A percentile compares a stretch with the other conserved stretches of the same genome.
These are phyloP conservation scores for Oasisia sp. DNA, from an alignment of 2,888 invertebrate genomes.

Conservation along the genomic window DNA sequence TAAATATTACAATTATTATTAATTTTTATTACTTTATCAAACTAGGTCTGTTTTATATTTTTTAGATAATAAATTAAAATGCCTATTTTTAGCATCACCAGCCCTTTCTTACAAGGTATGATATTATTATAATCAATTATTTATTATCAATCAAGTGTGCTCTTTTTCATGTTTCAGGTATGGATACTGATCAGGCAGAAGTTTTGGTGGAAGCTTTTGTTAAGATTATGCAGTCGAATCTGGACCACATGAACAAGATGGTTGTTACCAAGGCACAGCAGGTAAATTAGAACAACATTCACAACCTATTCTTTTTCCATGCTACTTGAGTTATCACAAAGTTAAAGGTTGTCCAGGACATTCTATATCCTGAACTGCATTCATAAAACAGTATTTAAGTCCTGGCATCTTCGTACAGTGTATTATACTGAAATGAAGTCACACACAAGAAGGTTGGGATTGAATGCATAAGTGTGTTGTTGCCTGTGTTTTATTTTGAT, in stretches of 20 bases:
- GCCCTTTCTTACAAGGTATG: neutral
- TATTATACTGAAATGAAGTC: no score
- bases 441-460: no score
- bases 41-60: neutral
- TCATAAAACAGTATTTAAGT: no score
- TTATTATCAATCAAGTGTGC: neutral
- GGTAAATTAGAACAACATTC: slow-evolving; percentile 32
- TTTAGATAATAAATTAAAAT: neutral
- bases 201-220: slow-evolving; percentile 51
- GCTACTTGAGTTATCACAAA: neutral
- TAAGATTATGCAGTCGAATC: slow-evolving; percentile 53
- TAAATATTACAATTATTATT: neutral
- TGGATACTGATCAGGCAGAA: slow-evolving; percentile 55
- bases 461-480: no score
- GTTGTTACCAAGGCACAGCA: slow-evolving; percentile 62
- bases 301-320: neutral
- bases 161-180: slow-evolving; percentile 45
- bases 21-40: neutral
- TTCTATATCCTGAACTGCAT: no score
- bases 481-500: no score
- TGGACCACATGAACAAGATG: slow-evolving; percentile 57
- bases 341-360: no score
- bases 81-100: neutral
- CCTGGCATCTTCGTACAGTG: no score
- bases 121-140: neutral